Evolutionary conservation across 1,140 invertebrate genomes (phyloP).

Genomic region (Heliconius hermathena): DNA sequence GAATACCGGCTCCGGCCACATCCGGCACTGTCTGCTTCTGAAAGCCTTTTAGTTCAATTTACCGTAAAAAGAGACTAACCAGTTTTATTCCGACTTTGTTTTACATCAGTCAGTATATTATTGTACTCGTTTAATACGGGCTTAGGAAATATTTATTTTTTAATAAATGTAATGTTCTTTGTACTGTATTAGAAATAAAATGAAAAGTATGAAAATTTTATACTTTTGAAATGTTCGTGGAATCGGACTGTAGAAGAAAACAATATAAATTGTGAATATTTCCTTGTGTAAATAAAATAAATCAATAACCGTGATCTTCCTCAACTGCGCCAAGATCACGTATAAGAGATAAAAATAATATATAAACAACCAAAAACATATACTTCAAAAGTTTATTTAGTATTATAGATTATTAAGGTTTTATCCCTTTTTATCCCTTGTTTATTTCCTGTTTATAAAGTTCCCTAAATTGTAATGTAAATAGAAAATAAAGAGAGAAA

Average conservation of each 20-base stretch:
- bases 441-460: constrained; percentile 19
- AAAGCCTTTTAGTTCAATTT: constrained; percentile 78
- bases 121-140: constrained; percentile 17
- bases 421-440: constrained; percentile 10
- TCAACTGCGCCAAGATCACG: neutral
- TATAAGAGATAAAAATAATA: neutral
- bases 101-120: constrained; percentile 52
- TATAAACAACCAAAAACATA: neutral
- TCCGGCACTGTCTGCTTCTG: constrained; percentile 54
- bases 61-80: constrained; percentile 62
- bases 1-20: constrained; percentile 55
- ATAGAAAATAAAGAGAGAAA: constrained; percentile 21
- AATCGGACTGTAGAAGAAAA: no score
- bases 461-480: constrained; percentile 15
- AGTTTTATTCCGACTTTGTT: constrained; percentile 43
- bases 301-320: no score
- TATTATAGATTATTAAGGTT: constrained; percentile 12
- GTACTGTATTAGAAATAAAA: neutral
- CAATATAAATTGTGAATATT: no score
- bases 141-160: neutral
- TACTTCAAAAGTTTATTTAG: neutral
- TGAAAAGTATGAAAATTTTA: no score
- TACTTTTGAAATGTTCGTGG: no score
- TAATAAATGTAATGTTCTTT: neutral
- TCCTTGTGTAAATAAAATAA: no score